Evolutionary conservation across 53 echinoderm and acorn worm species (phyloP), one percentile per base, ranked within the genome.

Genomic region (Patiria pectinifera): DNA sequence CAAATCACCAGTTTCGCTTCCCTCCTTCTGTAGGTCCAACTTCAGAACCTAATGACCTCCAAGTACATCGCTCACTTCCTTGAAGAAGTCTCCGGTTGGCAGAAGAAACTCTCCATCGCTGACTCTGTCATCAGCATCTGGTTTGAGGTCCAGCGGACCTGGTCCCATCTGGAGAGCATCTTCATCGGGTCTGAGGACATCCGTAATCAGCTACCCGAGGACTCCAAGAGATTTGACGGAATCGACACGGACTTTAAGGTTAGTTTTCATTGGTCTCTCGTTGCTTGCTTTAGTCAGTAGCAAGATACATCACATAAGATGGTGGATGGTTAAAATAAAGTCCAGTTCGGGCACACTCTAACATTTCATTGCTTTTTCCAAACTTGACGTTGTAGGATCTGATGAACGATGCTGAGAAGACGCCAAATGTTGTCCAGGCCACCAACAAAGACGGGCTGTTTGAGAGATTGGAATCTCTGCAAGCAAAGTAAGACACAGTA

Each of bases 131-230:
- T 98, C 94, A 94, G 92, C 89, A 98, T 98, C 93, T 97, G 97
- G 96, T 97, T 98, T 98, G 99, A 98, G 84, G 99, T 98, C 11
- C 99, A 98, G 84, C 93, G 99, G 60, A 98, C 99, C 44, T 98
- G 99, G 99, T 98, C 98, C 48, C 98, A 98, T 95, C 93, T 98
- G 76, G 98, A 98, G 95, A 98, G 98, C 87, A 98, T 98, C 95
- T 98, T 98, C 96, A 98, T 98, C 77, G 98, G 98, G n/a, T 98
- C 98, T 1, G 98, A 98, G 82, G 98, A 98, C 83, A 98, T 98
- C 93, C 97, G 98, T 69, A 95, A 83, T 75, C 98, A 98, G 93
- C 94, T 98, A 83, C 98, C 98, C 0, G 98, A 98, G 46, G 98
- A 98, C 86, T 98, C 98, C 82, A 98, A 98, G 84, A 82, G 98